Base-by-base conservation (phyloP, 2,888 invertebrate species). In the Emesis furor region DNA sequence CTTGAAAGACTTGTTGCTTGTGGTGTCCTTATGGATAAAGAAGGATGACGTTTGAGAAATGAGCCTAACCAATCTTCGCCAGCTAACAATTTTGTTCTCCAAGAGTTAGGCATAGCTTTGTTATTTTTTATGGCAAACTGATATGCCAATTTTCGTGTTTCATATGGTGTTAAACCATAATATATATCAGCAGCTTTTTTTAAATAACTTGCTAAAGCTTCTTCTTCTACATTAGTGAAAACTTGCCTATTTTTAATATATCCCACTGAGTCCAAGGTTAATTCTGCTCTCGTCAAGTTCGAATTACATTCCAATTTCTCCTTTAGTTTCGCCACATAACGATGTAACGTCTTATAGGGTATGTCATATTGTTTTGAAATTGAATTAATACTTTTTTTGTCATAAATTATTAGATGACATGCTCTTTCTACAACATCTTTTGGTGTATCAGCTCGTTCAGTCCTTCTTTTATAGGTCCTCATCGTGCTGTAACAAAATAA, bases 361-460 rank as follows among this genome's bases (percentile, higher is more conserved):
- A 73, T 78, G 35, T 71, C 42, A 75, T 71, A 78, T 59, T 82
- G 73, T 76, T 82, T 79, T 73, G 74, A 46, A 8, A 67, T 76
- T 30, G 72, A 68, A 73, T 79, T 79, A 72, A 82, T 79, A 46
- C 78, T 76, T 78, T 78, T 73, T 1, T 79, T 79, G 42, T 72
- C 72, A 79, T 79, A 82, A 79, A 82, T 76, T n/a, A 82, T 42
- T 82, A 30, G 24, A 68, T 79, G 82, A 76, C 79, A 82, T 73
- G 79, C 82, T 82, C 69, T 83, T 80, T 80, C 72, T 72, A 83
- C n/a, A 69, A 78, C 72, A 62, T 77, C 80, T 72, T 80, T 80
- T 39, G 80, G 72, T 80, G 72, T 71, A 81, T 76, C 76, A 80
- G 73, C 83, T 78, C 78, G 71, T 81, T 81, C 78, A 80, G 81